Evolutionary conservation across 2,113 vertebrate species (phyloP).

Genomic region (Beaufortia kweichowensis): DNA sequence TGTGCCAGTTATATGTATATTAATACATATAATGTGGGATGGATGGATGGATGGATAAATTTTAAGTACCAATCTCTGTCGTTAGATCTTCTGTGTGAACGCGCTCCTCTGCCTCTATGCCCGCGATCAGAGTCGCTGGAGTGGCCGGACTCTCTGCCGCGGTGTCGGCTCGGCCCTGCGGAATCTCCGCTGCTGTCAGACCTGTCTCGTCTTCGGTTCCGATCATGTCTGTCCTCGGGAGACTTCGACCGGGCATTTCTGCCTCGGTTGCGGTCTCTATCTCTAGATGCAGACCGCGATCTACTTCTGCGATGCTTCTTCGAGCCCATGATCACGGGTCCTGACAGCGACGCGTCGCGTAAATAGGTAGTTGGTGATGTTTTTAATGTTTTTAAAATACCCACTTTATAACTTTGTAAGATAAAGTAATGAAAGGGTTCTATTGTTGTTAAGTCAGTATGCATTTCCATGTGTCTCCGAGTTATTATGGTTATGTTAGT

Average conservation of each 20-base stretch:
- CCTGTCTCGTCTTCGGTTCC: slow-evolving; percentile 57
- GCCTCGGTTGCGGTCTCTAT: slow-evolving; percentile 48
- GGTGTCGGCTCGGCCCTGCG: slow-evolving; percentile 54
- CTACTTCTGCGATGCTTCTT: slow-evolving; percentile 60
- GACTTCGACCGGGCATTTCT: slow-evolving; percentile 59
- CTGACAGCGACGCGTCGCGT: slow-evolving; percentile 62
- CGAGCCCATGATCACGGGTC: slow-evolving; percentile 69
- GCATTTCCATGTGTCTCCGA: background rate
- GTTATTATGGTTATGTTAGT: no score
- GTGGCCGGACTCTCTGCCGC: slow-evolving; percentile 34
- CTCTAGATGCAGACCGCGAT: slow-evolving; percentile 55
- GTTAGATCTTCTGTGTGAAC: slow-evolving; percentile 49
- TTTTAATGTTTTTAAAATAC: background rate
- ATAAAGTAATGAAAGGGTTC: rapidly evolving
- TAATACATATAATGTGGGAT: no score
- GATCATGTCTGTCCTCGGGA: slow-evolving; percentile 52
- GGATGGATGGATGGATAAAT: no score
- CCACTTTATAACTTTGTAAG: background rate
- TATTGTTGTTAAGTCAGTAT: background rate
- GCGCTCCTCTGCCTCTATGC: slow-evolving; percentile 21
- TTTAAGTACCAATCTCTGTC: slow-evolving; percentile 57
- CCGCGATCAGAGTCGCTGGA: slow-evolving; percentile 64
- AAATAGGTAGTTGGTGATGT: slow-evolving; percentile 58
- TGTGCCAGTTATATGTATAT: no score
- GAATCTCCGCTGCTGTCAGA: slow-evolving; percentile 65